Percentiles rank a stretch among this genome's conserved stretches.
Evolutionary conservation across 2,113 vertebrate species (phyloP).

Genomic region (Ranitomeya variabilis): DNA sequence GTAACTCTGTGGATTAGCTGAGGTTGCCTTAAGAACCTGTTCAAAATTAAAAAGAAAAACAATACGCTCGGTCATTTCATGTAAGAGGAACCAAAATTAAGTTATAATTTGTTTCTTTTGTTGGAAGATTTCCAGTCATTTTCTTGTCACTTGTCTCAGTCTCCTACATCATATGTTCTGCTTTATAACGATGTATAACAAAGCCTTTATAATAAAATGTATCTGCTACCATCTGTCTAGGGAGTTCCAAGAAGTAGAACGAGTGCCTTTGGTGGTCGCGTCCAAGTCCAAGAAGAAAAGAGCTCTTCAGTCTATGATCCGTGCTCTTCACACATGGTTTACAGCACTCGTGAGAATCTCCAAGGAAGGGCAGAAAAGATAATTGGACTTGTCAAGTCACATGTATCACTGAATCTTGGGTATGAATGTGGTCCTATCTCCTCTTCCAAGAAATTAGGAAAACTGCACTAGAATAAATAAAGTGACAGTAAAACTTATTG

Average conservation of each 20-base stretch:
- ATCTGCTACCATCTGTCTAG: slow-evolving; percentile 46
- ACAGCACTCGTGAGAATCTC: background rate
- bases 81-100: slow-evolving; percentile 19
- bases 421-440: background rate
- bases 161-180: slow-evolving; percentile 30
- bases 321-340: slow-evolving; percentile 15
- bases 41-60: slow-evolving; percentile 55
- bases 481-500: background rate
- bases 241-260: slow-evolving; percentile 27
- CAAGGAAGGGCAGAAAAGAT: background rate
- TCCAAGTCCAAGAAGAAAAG: slow-evolving; percentile 28
- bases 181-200: slow-evolving; percentile 42
- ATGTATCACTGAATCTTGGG: background rate
- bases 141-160: slow-evolving; percentile 33
- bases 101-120: slow-evolving; percentile 56
- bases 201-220: slow-evolving; percentile 22
- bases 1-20: slow-evolving; percentile 45
- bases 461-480: too few species aligned
- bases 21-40: slow-evolving; percentile 51
- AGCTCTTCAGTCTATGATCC: background rate
- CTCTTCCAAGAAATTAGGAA: background rate
- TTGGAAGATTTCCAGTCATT: slow-evolving; percentile 47
- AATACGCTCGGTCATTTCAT: slow-evolving; percentile 53
- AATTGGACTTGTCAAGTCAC: background rate
- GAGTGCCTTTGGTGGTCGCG: background rate